A percentile compares a stretch with the other conserved stretches of the same genome.
These are phyloP conservation scores for Mastomys coucha DNA, from an alignment of 2,113 vertebrate species.

Conservation along the genomic window DNA sequence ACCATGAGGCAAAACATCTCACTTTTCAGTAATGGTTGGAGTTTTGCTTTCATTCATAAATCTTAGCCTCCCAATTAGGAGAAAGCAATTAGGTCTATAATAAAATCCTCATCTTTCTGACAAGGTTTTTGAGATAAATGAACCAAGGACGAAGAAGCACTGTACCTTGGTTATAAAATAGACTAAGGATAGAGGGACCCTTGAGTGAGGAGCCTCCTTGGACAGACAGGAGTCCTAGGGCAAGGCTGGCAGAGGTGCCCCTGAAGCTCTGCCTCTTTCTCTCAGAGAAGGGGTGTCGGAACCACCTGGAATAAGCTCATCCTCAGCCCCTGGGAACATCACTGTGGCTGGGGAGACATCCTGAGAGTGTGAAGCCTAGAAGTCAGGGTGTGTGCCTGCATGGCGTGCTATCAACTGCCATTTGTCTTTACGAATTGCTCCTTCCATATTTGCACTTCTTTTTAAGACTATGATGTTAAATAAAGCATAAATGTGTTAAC, in stretches of 20 bases:
- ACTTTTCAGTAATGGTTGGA: conserved; percentile 5
- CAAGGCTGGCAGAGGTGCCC: not conserved
- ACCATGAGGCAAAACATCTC: conserved; percentile 40
- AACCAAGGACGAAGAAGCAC: not conserved
- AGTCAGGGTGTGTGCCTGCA: not conserved
- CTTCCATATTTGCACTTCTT: not conserved
- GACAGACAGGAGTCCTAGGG: not conserved
- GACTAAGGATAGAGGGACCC: not conserved
- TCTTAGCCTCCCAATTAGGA: conserved; percentile 34
- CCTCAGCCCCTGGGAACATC: not conserved
- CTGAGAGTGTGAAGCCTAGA: not conserved
- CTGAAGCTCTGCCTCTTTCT: not conserved
- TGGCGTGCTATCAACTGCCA: not conserved
- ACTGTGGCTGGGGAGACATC: not conserved
- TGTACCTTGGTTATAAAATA: not conserved
- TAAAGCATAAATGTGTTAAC: not conserved
- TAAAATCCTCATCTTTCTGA: conserved; percentile 54
- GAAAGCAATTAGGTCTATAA: conserved; percentile 26
- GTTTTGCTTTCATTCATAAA: conserved; percentile 48
- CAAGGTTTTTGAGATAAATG: conserved; percentile 45
- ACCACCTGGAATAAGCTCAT: not conserved
- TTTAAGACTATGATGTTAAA: not conserved
- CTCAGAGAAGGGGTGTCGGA: not conserved
- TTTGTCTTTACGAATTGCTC: not conserved
- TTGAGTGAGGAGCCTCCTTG: not conserved